Percentiles rank a stretch among this genome's conserved stretches.
Conservation (phyloP, 1,140 invertebrate species). For the Andrena cerasifolii region DNA sequence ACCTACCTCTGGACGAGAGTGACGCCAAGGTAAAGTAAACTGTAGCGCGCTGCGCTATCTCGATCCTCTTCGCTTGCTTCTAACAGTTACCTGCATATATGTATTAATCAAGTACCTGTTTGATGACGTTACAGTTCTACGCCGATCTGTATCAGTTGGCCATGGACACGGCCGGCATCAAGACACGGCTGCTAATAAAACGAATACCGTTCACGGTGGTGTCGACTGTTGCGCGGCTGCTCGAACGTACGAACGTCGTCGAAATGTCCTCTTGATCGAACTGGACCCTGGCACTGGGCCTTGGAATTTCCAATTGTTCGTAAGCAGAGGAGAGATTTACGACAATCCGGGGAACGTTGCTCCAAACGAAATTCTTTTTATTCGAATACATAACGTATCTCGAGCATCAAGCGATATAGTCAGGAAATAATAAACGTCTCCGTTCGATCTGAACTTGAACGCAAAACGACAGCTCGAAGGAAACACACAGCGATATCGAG, state of each 20-base stretch:
- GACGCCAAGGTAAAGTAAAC: slow-evolving; percentile 77
- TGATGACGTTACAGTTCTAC: slow-evolving; percentile 86
- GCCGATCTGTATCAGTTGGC: slow-evolving; percentile 87
- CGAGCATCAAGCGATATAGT: slow-evolving; percentile 52
- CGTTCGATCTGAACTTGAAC: slow-evolving; percentile 37
- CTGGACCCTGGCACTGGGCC: too few relatives aligned
- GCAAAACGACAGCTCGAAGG: slow-evolving; percentile 47
- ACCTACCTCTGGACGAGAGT: slow-evolving; percentile 83
- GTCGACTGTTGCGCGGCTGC: slow-evolving; percentile 73
- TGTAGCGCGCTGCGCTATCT: too few relatives aligned
- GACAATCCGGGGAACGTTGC: background rate
- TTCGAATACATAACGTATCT: slow-evolving; percentile 53
- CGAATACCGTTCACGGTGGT: slow-evolving; percentile 76
- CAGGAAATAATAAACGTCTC: slow-evolving; percentile 44
- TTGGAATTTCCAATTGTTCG: too few relatives aligned
- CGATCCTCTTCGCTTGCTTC: too few relatives aligned
- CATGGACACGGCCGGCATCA: slow-evolving; percentile 76
- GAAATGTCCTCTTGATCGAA: slow-evolving; percentile 77
- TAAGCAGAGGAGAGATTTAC: background rate
- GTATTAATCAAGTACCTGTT: too few relatives aligned
- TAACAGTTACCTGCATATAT: too few relatives aligned
- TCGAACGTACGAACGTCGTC: slow-evolving; percentile 78
- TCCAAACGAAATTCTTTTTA: slow-evolving; percentile 50
- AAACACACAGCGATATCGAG: slow-evolving; percentile 50
- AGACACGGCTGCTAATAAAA: slow-evolving; percentile 75